Evolutionary conservation across 1,140 invertebrate genomes (phyloP).

Genomic region (Drosophila pseudoananassae): DNA sequence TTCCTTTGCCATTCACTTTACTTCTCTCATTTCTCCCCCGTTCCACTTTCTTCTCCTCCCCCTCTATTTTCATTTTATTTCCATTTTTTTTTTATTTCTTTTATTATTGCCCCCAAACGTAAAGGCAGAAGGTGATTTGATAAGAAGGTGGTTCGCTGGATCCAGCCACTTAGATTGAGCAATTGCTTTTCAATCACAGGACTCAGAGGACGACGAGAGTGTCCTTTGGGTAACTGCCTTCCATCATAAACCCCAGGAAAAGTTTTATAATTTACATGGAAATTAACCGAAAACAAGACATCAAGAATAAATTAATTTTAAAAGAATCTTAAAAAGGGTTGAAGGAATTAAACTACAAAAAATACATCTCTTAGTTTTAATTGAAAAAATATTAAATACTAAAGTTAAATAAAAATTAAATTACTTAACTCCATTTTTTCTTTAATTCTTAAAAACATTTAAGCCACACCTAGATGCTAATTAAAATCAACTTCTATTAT

Average conservation of each 20-base stretch:
- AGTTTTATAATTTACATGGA: slow-evolving; percentile 2
- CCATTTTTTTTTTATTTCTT: slow-evolving; percentile 19
- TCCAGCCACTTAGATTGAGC: slow-evolving; percentile 42
- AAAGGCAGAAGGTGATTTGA: slow-evolving; percentile 46
- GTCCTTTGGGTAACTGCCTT: slow-evolving; percentile 18
- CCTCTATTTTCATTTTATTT: neutral
- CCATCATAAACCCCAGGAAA: neutral
- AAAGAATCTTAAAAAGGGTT: too few species aligned
- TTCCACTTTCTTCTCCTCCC: neutral
- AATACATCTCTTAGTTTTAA: too few species aligned
- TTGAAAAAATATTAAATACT: too few species aligned
- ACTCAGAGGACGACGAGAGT: slow-evolving; percentile 13
- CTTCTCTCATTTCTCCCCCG: neutral
- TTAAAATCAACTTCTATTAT: neutral
- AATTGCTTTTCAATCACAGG: slow-evolving; percentile 34
- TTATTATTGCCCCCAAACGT: slow-evolving; percentile 30
- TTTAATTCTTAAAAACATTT: too few species aligned
- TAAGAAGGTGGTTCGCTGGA: slow-evolving; percentile 18
- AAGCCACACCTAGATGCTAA: too few species aligned
- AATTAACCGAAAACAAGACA: neutral
- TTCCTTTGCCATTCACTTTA: slow-evolving; percentile 32
- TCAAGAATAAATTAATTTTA: neutral
- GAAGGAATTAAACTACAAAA: too few species aligned
- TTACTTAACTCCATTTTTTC: too few species aligned
- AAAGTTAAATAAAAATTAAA: too few species aligned